A percentile compares a stretch with the other conserved stretches of the same genome.
phyloP scores from a whole-genome alignment of 2,797 vertebrate genomes.

The Enteromius paludinosus region DNA sequence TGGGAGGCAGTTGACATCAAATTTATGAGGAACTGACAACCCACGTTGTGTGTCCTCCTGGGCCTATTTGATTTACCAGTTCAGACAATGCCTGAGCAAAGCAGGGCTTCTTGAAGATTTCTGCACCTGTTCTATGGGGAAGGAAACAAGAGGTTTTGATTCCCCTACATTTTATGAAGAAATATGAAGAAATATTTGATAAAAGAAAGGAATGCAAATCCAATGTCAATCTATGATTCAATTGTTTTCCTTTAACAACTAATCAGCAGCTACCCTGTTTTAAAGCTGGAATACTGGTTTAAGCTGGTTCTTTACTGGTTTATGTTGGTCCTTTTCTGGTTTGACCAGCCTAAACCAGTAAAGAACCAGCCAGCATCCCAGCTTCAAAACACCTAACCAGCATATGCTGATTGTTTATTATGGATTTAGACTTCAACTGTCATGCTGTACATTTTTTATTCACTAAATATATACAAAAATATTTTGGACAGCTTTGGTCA shows the following conservation, averaged over 20 bases:
- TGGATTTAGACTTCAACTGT: neutral
- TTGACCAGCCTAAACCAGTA: too few relatives aligned
- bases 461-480: neutral
- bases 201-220: neutral
- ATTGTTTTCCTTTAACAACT: neutral
- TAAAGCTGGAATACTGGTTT: too few relatives aligned
- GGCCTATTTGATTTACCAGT: slow-evolving; percentile 28
- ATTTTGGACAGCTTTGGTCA: neutral
- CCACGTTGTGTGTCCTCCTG: slow-evolving; percentile 27
- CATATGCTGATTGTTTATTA: too few relatives aligned
- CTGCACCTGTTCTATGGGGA: neutral
- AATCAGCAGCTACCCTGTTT: neutral
- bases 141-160: neutral
- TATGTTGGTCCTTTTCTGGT: too few relatives aligned
- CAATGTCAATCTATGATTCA: too few relatives aligned
- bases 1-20: slow-evolving; percentile 47
- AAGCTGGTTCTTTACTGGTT: too few relatives aligned
- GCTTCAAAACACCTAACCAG: too few relatives aligned
- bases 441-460: neutral
- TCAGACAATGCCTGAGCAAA: slow-evolving; percentile 13
- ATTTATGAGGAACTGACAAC: slow-evolving; percentile 54
- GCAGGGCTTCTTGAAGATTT: slow-evolving; percentile 3
- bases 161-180: neutral
- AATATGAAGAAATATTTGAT: neutral
- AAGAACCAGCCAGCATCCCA: too few relatives aligned